Conservation (phyloP, 2,888 invertebrate species). For the Crocallis elinguaria region DNA sequence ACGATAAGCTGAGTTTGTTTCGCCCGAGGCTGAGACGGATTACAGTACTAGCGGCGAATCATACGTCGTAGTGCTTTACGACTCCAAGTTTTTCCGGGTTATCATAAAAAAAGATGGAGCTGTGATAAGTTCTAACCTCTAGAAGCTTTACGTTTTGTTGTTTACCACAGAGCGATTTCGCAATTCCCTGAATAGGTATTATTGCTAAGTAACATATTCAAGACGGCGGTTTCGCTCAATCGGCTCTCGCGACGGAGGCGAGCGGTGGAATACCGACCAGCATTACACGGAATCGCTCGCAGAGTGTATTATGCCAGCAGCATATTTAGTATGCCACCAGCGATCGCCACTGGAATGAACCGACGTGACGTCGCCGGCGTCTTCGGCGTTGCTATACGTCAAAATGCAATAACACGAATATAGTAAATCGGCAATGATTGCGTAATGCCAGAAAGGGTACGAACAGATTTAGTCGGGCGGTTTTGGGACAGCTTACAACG, state of each 20-base stretch:
- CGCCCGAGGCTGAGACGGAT: conserved; percentile 70
- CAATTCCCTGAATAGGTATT: conserved; percentile 4
- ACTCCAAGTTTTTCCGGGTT: conserved; percentile 39
- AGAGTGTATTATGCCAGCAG: too few relatives aligned
- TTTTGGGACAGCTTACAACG: background rate
- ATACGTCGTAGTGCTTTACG: conserved; percentile 56
- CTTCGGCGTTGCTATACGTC: conserved; percentile 63
- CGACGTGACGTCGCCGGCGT: conserved; percentile 70
- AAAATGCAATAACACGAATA: conserved; percentile 72
- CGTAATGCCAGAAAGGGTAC: conserved; percentile 12
- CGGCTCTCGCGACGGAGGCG: conserved; percentile 38
- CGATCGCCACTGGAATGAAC: conserved; percentile 78
- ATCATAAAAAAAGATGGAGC: conserved; percentile 42
- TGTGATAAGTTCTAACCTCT: conserved; percentile 20
- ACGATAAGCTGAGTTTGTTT: conserved; percentile 83
- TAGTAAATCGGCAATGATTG: conserved; percentile 47
- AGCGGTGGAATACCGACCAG: conserved; percentile 63
- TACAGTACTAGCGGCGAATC: conserved; percentile 61
- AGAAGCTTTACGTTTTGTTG: conserved; percentile 7
- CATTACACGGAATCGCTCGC: conserved; percentile 77
- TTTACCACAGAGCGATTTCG: conserved; percentile 1
- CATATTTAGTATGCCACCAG: conserved; percentile 79
- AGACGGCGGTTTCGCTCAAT: conserved; percentile 69
- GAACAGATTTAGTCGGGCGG: conserved; percentile 10
- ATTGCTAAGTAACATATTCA: conserved; percentile 70